These are phyloP conservation scores for Drosophila neocordata DNA, from an alignment of 1,140 invertebrate species.

Conservation along the genomic window DNA sequence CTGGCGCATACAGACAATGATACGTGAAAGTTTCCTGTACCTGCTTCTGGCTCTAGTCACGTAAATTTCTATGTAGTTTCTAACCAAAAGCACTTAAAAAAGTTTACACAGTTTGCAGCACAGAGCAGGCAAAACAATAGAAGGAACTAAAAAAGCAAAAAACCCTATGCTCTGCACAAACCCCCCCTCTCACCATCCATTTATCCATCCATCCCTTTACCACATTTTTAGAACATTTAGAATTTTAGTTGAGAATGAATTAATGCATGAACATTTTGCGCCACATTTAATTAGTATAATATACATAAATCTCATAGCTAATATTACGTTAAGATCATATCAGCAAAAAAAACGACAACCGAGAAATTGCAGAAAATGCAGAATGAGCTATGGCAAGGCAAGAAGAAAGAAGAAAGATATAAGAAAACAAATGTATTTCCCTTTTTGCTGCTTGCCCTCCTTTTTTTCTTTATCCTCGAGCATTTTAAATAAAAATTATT, in stretches of 20 bases:
- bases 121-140: conserved; percentile 5
- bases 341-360: conserved; percentile 50
- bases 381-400: not conserved
- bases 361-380: conserved; percentile 67
- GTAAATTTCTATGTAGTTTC: conserved; percentile 60
- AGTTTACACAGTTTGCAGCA: conserved; percentile 33
- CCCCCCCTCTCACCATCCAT: too few relatives aligned
- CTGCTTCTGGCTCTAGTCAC: conserved; percentile 56
- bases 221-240: too few relatives aligned
- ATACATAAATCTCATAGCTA: conserved; percentile 70
- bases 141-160: conserved; percentile 10
- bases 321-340: conserved; percentile 77
- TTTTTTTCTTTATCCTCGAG: not conserved
- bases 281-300: conserved; percentile 64
- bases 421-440: not conserved
- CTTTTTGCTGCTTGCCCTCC: not conserved
- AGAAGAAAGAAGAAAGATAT: not conserved
- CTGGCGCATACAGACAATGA: conserved; percentile 62
- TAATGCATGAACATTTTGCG: conserved; percentile 37
- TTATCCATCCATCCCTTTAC: too few relatives aligned
- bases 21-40: conserved; percentile 58
- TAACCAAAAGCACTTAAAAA: conserved; percentile 50
- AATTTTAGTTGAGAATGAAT: not conserved
- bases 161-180: not conserved
- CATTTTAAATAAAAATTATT: conserved; percentile 47